Evolutionary conservation across 2,888 invertebrate genomes (phyloP), one percentile per base, ranked within the genome.

Genomic region (Sarcophaga subvicina): DNA sequence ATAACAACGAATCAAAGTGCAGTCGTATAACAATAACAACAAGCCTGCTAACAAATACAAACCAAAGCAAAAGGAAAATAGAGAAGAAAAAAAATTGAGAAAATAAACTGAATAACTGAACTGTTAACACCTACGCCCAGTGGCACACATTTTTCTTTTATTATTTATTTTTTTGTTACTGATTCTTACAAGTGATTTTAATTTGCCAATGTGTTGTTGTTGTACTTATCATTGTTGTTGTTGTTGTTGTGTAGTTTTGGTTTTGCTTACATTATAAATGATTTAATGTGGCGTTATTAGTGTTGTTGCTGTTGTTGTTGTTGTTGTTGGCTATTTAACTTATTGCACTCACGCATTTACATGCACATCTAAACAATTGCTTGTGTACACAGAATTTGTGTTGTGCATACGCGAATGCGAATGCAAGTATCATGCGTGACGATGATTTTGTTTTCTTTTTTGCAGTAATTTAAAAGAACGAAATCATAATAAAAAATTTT

Each of bases 81-180:
- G 37, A 37, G 17, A 54, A 17, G 14, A 54, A 14, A 54, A 54
- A 14, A 54, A 14, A 54, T 54, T 14, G 17, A 79, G 45, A 66
- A 80, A 37, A 37, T 37, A 37, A 37, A 37, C 37, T 37, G 37
- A 37, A 37, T 37, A 37, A 37, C 37, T 59, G 49, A 83, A 88
- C 88, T 88, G 88, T 88, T 88, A 86, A 88, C 88, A 88, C 88
- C 88, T 88, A 88, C 88, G 86, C 88, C 88, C 88, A 87, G 87
- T 88, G 88, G 88, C 88, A 88, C 85, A 88, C 88, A 88, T 85
- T 88, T 87, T 87, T 54, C 54, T 54, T 54, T 54, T 54, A 14
- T 54, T 54, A 54, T 54, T 54, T 54, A 17, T 54, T 54, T 54
- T 49, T 54, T 12, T 54, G 54, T 54, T 54, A 54, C 54, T 54